Evolutionary conservation across 1,140 invertebrate genomes (phyloP).

Genomic region (Leptonema lineaticorne): DNA sequence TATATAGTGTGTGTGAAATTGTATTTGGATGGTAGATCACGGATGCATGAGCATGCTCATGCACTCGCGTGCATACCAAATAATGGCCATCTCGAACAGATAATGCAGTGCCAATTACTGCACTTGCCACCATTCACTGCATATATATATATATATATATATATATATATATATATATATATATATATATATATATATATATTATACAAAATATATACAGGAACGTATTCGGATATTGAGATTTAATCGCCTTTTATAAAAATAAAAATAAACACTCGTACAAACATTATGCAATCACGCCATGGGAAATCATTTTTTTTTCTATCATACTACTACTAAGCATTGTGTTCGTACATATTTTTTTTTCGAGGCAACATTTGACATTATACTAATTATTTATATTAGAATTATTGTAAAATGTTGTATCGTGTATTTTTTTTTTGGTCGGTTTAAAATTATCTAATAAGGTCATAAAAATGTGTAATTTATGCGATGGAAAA

Average conservation of each 20-base stretch:
- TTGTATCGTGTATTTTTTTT: no score
- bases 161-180: neutral
- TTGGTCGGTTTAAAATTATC: no score
- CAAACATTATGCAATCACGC: constrained; percentile 21
- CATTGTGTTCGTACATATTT: no score
- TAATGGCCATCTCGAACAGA: constrained; percentile 27
- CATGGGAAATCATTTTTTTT: neutral
- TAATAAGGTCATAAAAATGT: no score
- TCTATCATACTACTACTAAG: neutral
- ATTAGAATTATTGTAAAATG: no score
- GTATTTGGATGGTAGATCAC: constrained; percentile 10
- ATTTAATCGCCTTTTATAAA: neutral
- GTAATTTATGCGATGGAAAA: no score
- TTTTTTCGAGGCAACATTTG: no score
- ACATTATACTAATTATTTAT: no score
- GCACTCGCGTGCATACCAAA: constrained; percentile 34
- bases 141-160: neutral
- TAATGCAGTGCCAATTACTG: constrained; percentile 37
- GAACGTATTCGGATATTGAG: neutral
- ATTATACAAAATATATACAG: neutral
- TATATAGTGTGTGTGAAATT: no score
- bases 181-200: neutral
- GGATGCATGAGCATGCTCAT: constrained; percentile 2
- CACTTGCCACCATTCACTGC: constrained; percentile 28
- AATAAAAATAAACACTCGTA: neutral